These are phyloP conservation scores for Patella caerulea DNA, from an alignment of 2,888 invertebrate genomes.

Conservation along the genomic window DNA sequence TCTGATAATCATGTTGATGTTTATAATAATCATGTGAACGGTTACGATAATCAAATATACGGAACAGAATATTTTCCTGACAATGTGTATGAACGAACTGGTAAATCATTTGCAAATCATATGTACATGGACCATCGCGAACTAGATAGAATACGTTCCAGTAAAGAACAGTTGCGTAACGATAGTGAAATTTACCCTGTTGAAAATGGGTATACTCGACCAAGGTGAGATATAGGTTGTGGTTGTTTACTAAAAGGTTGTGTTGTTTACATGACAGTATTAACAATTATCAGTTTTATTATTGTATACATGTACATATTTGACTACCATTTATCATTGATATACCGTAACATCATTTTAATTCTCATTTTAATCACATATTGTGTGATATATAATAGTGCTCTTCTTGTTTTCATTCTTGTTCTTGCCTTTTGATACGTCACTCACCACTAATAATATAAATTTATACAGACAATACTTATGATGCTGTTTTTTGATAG, in stretches of 20 bases:
- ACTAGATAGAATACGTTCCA: slow-evolving; percentile 42
- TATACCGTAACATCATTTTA: too few species aligned
- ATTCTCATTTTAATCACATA: too few species aligned
- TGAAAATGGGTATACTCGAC: slow-evolving; percentile 32
- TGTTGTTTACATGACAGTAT: too few species aligned
- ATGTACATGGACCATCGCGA: slow-evolving; percentile 66
- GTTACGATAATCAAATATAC: slow-evolving; percentile 12
- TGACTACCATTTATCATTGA: too few species aligned
- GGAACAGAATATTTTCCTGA: background rate
- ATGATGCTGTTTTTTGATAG: too few species aligned
- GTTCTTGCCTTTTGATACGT: too few species aligned
- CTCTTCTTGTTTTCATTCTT: too few species aligned
- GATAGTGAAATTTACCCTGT: slow-evolving; percentile 14
- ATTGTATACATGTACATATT: too few species aligned
- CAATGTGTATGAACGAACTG: slow-evolving; percentile 3
- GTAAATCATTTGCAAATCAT: slow-evolving; percentile 58
- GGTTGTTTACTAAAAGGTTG: background rate
- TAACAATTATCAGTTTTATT: too few species aligned
- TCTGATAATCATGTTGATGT: slow-evolving; percentile 18
- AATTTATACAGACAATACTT: too few species aligned
- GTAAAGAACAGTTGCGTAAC: slow-evolving; percentile 4
- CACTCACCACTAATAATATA: too few species aligned
- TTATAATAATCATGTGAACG: slow-evolving; percentile 1
- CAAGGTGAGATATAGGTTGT: slow-evolving; percentile 33
- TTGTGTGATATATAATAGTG: too few species aligned